These are phyloP conservation scores for Aphyosemion australe DNA, from an alignment of 2,113 vertebrate genomes.

Conservation along the genomic window DNA sequence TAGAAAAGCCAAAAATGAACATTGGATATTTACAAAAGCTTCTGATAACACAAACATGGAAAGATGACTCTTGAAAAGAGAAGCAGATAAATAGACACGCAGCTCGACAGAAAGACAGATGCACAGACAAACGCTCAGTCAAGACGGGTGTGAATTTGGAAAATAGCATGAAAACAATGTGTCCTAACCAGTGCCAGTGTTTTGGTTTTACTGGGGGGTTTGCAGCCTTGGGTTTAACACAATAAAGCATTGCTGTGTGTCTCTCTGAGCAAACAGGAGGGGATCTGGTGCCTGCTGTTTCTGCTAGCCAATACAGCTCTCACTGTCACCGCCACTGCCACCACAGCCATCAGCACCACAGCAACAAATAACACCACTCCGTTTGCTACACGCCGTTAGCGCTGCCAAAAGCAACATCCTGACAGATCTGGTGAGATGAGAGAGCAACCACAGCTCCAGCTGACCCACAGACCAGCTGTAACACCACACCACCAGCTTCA, in stretches of 20 bases:
- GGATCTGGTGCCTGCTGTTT: conserved; percentile 68
- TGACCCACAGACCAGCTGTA: no score
- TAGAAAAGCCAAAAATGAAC: conserved; percentile 9
- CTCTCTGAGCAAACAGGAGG: conserved; percentile 71
- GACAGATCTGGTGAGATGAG: conserved; percentile 5
- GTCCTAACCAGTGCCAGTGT: conserved; percentile 64
- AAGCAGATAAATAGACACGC: conserved; percentile 45
- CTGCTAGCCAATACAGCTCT: conserved; percentile 63
- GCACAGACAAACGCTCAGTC: conserved; percentile 52
- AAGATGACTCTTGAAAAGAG: conserved; percentile 39
- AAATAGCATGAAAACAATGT: conserved; percentile 64
- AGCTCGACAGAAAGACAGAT: conserved; percentile 57
- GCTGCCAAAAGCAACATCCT: conserved; percentile 18
- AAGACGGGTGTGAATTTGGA: conserved; percentile 56
- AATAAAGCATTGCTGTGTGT: conserved; percentile 65
- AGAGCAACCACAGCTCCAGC: conserved; percentile 1
- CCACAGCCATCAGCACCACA: conserved; percentile 65
- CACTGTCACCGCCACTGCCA: conserved; percentile 70
- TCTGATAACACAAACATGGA: conserved; percentile 26
- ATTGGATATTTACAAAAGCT: conserved; percentile 27
- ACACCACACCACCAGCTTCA: no score
- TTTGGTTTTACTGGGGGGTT: conserved; percentile 63
- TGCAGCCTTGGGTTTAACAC: conserved; percentile 68
- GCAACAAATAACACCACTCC: conserved; percentile 69
- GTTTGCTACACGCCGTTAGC: conserved; percentile 28